These are phyloP conservation scores for Malurus elegans DNA, from an alignment of 2,113 vertebrate genomes.

Conservation along the genomic window DNA sequence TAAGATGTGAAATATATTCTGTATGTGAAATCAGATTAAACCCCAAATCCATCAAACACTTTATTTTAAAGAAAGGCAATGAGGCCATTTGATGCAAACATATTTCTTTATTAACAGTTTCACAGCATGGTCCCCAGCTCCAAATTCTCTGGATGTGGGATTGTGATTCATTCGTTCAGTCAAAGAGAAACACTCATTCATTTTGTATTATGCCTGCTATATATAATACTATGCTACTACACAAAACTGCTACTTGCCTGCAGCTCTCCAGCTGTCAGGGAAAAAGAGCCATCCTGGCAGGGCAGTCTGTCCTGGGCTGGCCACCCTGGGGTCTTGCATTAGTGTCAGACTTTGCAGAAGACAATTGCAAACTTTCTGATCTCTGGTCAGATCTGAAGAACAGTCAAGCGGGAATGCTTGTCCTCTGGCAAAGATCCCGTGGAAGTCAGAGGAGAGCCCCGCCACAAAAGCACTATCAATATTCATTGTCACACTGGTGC, in stretches of 20 bases:
- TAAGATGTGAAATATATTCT: neutral
- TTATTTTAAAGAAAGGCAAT: neutral
- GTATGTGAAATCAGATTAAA: neutral
- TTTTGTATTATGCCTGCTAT: neutral
- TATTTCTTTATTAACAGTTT: slow-evolving; percentile 28
- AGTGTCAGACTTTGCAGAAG: neutral
- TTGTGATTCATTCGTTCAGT: neutral
- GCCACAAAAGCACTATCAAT: neutral
- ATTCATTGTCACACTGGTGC: neutral
- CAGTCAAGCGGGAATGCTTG: neutral
- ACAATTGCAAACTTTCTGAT: neutral
- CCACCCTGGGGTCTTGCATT: neutral
- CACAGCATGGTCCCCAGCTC: neutral
- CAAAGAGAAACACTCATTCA: neutral
- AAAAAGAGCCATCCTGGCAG: neutral
- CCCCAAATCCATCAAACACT: neutral
- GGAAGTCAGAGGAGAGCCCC: neutral
- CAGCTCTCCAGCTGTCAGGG: neutral
- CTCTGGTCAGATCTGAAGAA: neutral
- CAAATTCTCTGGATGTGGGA: neutral
- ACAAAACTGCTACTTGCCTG: neutral
- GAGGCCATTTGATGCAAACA: neutral
- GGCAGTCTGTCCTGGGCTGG: neutral
- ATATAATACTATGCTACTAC: neutral
- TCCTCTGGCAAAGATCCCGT: neutral